Conservation (phyloP, 2,888 invertebrate genomes). For the Cantharis rustica region DNA sequence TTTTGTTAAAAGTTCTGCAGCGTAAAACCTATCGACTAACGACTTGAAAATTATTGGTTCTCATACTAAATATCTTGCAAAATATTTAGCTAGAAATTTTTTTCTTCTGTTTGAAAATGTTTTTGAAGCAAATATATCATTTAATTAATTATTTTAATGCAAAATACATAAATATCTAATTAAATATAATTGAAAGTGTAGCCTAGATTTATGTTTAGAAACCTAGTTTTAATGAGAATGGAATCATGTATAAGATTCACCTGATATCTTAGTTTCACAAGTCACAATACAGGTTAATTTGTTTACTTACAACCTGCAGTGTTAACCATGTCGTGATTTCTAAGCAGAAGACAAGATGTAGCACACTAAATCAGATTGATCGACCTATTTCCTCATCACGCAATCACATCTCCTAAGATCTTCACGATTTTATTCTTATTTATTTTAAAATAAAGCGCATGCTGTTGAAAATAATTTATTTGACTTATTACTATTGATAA, state of each 20-base stretch:
- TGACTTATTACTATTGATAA: constrained; percentile 8
- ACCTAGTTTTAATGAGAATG: constrained; percentile 11
- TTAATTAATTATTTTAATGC: background rate
- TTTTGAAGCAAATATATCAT: background rate
- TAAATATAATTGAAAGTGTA: constrained; percentile 2
- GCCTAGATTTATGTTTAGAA: constrained; percentile 3
- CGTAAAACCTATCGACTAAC: background rate
- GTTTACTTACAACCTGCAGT: constrained; percentile 31
- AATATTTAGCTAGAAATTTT: background rate
- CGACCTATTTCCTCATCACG: constrained; percentile 33
- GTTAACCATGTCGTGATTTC: constrained; percentile 28
- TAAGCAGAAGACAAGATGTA: constrained; percentile 25
- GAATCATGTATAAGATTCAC: constrained; percentile 17
- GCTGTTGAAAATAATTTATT: constrained; percentile 14
- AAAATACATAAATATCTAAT: background rate
- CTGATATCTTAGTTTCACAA: constrained; percentile 23
- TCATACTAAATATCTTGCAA: background rate
- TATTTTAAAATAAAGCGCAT: constrained; percentile 8
- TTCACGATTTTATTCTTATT: constrained; percentile 19
- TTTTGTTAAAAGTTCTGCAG: background rate
- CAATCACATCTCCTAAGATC: constrained; percentile 32
- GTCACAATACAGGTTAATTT: constrained; percentile 22
- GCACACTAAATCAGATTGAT: constrained; percentile 34
- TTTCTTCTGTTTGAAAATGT: background rate
- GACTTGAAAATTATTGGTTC: background rate